Percentiles rank a stretch among this genome's conserved stretches.
These are phyloP conservation scores for Trichomalopsis sarcophagae DNA, from an alignment of 1,140 invertebrate species.

Conservation along the genomic window DNA sequence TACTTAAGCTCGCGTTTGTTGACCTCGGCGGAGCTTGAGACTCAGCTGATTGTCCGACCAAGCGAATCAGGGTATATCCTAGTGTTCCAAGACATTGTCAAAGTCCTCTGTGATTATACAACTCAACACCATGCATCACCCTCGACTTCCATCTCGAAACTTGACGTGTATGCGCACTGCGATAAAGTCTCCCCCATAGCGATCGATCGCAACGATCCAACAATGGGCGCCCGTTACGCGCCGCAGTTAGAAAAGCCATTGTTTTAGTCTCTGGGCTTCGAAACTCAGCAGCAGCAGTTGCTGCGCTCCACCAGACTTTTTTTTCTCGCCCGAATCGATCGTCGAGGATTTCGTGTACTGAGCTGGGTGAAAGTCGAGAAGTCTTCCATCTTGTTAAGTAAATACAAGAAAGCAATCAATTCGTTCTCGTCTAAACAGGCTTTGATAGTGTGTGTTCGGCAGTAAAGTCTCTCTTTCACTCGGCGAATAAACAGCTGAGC, in stretches of 20 bases:
- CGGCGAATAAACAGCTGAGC: not conserved
- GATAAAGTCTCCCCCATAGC: not conserved
- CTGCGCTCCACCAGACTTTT: not conserved
- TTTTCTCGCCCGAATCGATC: not conserved
- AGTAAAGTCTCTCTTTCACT: no score
- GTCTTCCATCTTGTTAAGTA: no score
- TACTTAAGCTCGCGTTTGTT: not conserved
- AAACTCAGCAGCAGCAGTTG: not conserved
- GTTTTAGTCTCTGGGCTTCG: not conserved
- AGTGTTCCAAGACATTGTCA: not conserved
- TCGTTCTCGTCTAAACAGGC: no score
- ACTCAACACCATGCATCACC: not conserved
- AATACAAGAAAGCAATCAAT: no score
- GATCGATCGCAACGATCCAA: conserved; percentile 13
- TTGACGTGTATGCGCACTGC: not conserved
- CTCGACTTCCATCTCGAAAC: not conserved
- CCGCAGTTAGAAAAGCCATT: not conserved
- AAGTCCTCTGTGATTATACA: not conserved
- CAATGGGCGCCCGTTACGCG: conserved; percentile 14
- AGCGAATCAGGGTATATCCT: not conserved
- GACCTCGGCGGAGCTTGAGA: not conserved
- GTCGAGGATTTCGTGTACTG: not conserved
- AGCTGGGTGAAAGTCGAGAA: no score
- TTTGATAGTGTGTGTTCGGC: no score
- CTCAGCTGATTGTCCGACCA: not conserved